phyloP scores from a whole-genome alignment of 2,797 vertebrate species.

The Lutjanus argentimaculatus region DNA sequence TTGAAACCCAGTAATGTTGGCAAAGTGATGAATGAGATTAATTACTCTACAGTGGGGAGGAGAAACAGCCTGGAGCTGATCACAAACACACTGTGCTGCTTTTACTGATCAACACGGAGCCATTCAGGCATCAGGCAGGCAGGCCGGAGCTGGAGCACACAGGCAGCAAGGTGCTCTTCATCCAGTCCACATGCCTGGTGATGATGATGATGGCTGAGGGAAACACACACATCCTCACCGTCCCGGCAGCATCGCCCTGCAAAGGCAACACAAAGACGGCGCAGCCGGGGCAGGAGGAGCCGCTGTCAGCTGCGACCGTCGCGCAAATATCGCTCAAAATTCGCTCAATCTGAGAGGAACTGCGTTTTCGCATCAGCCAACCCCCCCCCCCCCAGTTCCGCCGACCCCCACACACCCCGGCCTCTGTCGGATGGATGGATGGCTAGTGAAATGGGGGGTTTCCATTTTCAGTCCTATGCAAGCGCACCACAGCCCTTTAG shows the following conservation, averaged over 20 bases:
- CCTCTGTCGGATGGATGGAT: constrained; percentile 59
- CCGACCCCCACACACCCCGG: constrained; percentile 52
- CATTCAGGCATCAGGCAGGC: neutral
- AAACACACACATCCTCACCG: constrained; percentile 20
- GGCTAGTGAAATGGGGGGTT: constrained; percentile 46
- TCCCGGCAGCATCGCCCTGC: constrained; percentile 31
- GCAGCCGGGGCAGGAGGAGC: constrained; percentile 42
- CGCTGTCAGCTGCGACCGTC: constrained; percentile 59
- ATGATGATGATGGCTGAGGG: constrained; percentile 28
- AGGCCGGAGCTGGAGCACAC: constrained; percentile 32
- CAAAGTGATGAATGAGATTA: constrained; percentile 62
- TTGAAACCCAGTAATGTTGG: constrained; percentile 47
- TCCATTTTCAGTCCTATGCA: constrained; percentile 69
- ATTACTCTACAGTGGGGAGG: constrained; percentile 54
- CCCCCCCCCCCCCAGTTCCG: neutral
- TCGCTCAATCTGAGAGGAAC: constrained; percentile 74
- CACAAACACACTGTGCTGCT: constrained; percentile 38
- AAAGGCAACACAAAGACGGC: constrained; percentile 63
- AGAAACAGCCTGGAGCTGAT: constrained; percentile 46
- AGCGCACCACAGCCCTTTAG: constrained; percentile 63
- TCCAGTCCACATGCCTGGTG: constrained; percentile 48
- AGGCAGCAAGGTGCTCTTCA: constrained; percentile 68
- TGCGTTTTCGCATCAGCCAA: constrained; percentile 45
- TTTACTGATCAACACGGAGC: constrained; percentile 45
- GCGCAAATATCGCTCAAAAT: constrained; percentile 64